Conservation (phyloP, 2,113 vertebrate genomes). For the Pteruthius melanotis region DNA sequence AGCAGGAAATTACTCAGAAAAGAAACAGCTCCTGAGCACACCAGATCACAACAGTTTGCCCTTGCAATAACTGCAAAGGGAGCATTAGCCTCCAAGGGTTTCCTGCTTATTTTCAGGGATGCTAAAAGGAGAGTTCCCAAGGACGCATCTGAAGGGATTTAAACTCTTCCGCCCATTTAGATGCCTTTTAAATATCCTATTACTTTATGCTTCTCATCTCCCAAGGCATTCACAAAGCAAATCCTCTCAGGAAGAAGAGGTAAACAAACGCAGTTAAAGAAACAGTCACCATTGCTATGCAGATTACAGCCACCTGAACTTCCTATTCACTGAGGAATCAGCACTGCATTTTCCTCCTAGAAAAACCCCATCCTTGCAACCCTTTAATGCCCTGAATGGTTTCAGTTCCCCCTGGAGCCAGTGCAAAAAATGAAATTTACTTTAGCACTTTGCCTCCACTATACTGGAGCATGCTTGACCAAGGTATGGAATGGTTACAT, state of each 20-base stretch:
- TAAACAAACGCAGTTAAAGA: background rate
- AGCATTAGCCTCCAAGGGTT: background rate
- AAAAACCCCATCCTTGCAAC: background rate
- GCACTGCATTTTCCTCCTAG: background rate
- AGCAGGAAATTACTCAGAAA: background rate
- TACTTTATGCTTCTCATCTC: background rate
- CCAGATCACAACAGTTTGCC: background rate
- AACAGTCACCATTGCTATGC: background rate
- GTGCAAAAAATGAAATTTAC: background rate
- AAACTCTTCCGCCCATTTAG: background rate
- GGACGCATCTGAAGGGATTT: background rate
- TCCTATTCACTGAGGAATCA: background rate
- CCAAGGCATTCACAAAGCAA: background rate
- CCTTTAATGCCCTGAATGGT: background rate
- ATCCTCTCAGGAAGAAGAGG: background rate
- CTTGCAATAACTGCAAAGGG: background rate
- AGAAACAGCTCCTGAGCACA: background rate
- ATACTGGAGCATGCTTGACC: background rate
- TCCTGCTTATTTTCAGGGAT: background rate
- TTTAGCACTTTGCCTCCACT: background rate
- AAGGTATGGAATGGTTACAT: background rate
- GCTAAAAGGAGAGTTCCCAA: background rate
- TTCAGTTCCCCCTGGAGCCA: background rate
- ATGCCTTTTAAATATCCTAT: background rate
- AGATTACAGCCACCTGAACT: background rate